A percentile compares a stretch with the other conserved stretches of the same genome.
phyloP scores from a whole-genome alignment of 2,797 vertebrate species.

The Xiphorhynchus erythropygius region DNA sequence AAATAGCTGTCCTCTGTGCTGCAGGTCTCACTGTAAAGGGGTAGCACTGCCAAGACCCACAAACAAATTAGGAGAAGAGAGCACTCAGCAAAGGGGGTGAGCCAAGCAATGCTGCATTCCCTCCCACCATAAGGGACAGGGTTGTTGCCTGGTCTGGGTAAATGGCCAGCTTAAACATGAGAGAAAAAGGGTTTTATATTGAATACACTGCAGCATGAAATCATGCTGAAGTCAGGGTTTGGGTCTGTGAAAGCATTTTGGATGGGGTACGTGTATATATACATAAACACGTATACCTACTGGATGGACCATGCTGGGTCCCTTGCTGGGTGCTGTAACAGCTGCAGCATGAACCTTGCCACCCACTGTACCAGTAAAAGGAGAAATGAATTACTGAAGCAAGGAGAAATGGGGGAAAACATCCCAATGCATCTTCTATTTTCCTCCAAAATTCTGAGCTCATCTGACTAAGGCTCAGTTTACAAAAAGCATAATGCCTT shows the following conservation, averaged over 20 bases:
- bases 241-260: neutral
- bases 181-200: fast-evolving
- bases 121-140: neutral
- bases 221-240: neutral
- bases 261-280: no score
- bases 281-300: no score
- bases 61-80: neutral
- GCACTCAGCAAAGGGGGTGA: neutral
- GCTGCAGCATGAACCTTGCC: neutral
- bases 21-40: neutral
- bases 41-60: neutral
- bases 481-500: neutral
- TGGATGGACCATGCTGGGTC: neutral
- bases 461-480: neutral
- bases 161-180: fast-evolving
- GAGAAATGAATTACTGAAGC: neutral
- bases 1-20: neutral
- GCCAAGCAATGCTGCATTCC: neutral
- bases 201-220: neutral
- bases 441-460: neutral
- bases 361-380: neutral
- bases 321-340: neutral
- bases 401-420: neutral
- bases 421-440: neutral
- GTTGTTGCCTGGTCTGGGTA: neutral